These are phyloP conservation scores for Scolopax bukidnonensis DNA, from an alignment of 2,797 vertebrate genomes.

Conservation along the genomic window DNA sequence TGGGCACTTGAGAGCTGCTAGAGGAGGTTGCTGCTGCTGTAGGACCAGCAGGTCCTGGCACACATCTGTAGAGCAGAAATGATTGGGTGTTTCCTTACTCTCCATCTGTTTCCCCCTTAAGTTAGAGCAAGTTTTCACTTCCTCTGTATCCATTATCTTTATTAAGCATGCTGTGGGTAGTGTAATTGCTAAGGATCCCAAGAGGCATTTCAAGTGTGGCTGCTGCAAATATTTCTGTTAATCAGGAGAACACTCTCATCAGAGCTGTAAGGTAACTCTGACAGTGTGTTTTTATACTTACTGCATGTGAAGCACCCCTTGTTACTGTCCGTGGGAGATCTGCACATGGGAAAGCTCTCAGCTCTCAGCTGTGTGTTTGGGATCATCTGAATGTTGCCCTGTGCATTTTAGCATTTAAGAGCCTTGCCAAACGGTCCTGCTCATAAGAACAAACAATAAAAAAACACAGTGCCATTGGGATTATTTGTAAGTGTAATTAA, in stretches of 20 bases:
- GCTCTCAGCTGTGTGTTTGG: neutral
- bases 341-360: neutral
- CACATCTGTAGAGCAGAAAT: neutral
- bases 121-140: neutral
- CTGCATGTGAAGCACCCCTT: neutral
- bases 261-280: rapidly evolving
- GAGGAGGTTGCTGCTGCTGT: neutral
- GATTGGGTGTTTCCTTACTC: neutral
- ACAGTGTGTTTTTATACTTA: neutral
- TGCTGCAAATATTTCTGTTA: neutral
- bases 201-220: neutral
- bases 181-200: neutral
- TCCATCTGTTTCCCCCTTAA: neutral
- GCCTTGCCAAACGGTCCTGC: neutral
- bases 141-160: neutral
- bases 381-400: neutral
- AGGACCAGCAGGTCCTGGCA: neutral
- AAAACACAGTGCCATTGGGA: neutral
- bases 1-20: rapidly evolving
- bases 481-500: neutral
- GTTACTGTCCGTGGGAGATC: neutral
- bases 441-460: neutral
- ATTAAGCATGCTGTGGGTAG: neutral
- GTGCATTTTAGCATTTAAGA: rapidly evolving
- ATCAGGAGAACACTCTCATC: neutral